phyloP scores from a whole-genome alignment of 1,140 invertebrate genomes.

The Drosophila burlai region DNA sequence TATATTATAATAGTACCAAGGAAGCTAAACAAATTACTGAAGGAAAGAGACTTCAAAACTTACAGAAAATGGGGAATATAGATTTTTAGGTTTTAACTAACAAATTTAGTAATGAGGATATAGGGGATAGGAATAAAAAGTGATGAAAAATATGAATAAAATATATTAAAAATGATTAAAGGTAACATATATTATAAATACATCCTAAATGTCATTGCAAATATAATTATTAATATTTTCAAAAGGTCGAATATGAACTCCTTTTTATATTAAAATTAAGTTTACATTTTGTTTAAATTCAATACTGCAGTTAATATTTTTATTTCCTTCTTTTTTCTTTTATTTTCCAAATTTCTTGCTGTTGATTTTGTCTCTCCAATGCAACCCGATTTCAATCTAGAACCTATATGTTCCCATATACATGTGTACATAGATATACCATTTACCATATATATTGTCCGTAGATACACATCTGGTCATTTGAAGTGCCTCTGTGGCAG shows the following conservation, averaged over 20 bases:
- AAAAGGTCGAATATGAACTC: too few species aligned
- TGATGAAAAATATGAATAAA: not conserved
- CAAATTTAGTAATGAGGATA: too few species aligned
- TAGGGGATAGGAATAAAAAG: not conserved
- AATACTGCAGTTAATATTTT: not conserved
- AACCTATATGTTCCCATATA: not conserved
- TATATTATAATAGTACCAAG: too few species aligned
- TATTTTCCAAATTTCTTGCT: not conserved
- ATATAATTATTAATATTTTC: not conserved
- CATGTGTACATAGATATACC: not conserved
- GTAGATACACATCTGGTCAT: slow-evolving; percentile 16
- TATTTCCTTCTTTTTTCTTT: not conserved
- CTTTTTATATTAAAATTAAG: not conserved
- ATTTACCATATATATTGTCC: slow-evolving; percentile 3
- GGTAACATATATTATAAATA: not conserved
- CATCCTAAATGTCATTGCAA: not conserved
- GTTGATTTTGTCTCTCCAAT: not conserved
- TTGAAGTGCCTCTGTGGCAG: slow-evolving; percentile 17
- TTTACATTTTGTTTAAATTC: not conserved
- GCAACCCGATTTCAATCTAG: not conserved
- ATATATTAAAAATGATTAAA: not conserved
- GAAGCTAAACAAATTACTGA: not conserved
- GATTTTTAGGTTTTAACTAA: too few species aligned
- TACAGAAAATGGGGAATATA: too few species aligned
- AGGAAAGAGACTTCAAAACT: not conserved